phyloP scores from a whole-genome alignment of 2,797 vertebrate genomes.

The Zalophus californianus region DNA sequence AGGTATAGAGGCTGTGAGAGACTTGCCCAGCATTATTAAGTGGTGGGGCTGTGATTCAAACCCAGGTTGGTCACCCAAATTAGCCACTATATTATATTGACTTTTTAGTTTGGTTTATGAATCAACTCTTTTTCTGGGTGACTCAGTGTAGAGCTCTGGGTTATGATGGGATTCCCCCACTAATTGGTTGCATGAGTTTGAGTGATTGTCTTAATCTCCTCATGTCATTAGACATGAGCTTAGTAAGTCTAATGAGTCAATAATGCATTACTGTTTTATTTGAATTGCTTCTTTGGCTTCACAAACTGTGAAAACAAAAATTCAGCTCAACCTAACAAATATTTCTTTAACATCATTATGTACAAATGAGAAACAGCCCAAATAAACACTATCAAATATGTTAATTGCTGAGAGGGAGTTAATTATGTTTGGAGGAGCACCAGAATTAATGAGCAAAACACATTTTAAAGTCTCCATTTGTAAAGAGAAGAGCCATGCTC shows the following conservation, averaged over 20 bases:
- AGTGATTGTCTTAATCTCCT: not conserved
- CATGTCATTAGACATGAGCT: not conserved
- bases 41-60: not conserved
- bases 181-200: not conserved
- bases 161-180: not conserved
- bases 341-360: not conserved
- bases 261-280: not conserved
- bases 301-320: not conserved
- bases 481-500: not conserved
- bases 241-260: not conserved
- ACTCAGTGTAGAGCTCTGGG: not conserved
- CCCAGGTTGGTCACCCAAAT: not conserved
- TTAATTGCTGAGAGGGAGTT: conserved; percentile 15
- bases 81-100: not conserved
- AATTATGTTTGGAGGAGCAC: not conserved
- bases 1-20: not conserved
- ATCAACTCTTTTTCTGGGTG: not conserved
- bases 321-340: not conserved
- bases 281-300: conserved; percentile 8
- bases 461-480: not conserved
- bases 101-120: conserved; percentile 8
- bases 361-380: not conserved
- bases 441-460: not conserved
- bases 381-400: not conserved
- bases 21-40: not conserved